Base-by-base conservation (phyloP, 2,797 vertebrate genomes). In the Garrulus glandarius region DNA sequence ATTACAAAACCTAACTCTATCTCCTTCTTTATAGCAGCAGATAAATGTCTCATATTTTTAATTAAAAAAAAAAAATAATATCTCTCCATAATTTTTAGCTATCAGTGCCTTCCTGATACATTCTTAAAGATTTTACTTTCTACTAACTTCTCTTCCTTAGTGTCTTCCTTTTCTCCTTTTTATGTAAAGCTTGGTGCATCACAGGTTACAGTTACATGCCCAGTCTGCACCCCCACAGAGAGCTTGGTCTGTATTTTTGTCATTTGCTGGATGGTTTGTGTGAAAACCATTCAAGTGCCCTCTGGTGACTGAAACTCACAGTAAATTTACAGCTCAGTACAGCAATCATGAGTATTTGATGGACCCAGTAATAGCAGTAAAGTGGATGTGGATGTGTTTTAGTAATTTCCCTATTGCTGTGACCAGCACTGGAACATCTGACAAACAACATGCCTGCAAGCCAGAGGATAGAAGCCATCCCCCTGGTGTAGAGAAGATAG, bases 261-360 rank as follows among this genome's bases (percentile, higher is more conserved):
- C 26, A 15, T 46, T 67, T 76, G 14, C 17, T 32, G 15, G 32
- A 23, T 30, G 13, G 20, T 21, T 46, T 10, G 13, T 15, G 27
- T 36, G 39, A 53, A 87, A 91, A 83, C 64, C 23, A 1, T 60
- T 87, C 71, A 95, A 71, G 78, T 89, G 95, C 94, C 94, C 88
- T 94, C 95, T 97, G 77, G 86, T 70, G 94, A 84, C 74, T 70
- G 67, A 84, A 93, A 57, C 29, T 55, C 29, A 29, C 39, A 59
- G 29, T 27, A 56, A 92, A 91, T 81, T 65, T 81, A 56, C 23
- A n/a, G 27, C 71, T 92, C 49, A 5, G 23, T n/a, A 5, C 23
- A 67, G 49, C 23, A 52, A 13, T 18, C 39, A 9, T 0, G 21
- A 60, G 29, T 23, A 21, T 68, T 59, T 61, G 56, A 67, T 20